phyloP scores from a whole-genome alignment of 2,113 vertebrate genomes.

The Nesoenas mayeri region DNA sequence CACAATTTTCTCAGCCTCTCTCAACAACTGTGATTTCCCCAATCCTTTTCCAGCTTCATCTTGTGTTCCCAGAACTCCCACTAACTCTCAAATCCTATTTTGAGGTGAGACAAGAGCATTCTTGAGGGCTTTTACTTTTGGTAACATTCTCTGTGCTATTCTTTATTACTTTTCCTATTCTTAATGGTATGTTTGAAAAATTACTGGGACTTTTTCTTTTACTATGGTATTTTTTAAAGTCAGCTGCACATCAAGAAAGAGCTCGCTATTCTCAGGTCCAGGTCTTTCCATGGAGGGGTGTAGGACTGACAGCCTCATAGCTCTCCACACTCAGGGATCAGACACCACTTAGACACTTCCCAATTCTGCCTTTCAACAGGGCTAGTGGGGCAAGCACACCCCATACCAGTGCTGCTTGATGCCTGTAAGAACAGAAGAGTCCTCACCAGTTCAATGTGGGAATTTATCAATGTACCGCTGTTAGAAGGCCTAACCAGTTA shows the following conservation, averaged over 20 bases:
- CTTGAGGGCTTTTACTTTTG: background rate
- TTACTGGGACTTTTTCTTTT: background rate
- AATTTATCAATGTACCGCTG: background rate
- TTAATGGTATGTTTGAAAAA: slow-evolving; percentile 1
- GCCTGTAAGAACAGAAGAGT: background rate
- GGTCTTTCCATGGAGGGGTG: background rate
- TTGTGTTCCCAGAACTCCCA: slow-evolving; percentile 36
- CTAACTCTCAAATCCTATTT: slow-evolving; percentile 7
- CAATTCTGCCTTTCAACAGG: background rate
- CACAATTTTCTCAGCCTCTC: background rate
- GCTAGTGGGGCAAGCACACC: background rate
- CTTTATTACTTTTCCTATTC: background rate
- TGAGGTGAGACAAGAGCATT: background rate
- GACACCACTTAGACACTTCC: background rate
- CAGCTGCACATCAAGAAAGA: background rate
- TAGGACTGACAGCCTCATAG: background rate
- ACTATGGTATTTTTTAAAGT: background rate
- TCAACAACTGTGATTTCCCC: background rate
- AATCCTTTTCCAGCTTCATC: background rate
- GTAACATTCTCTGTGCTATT: background rate
- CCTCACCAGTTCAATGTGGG: background rate
- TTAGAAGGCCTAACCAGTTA: background rate
- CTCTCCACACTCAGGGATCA: background rate
- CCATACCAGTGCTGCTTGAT: background rate
- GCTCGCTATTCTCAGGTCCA: background rate